Base-by-base conservation (phyloP, 1,140 invertebrate species). In the Anastrepha ludens region DNA sequence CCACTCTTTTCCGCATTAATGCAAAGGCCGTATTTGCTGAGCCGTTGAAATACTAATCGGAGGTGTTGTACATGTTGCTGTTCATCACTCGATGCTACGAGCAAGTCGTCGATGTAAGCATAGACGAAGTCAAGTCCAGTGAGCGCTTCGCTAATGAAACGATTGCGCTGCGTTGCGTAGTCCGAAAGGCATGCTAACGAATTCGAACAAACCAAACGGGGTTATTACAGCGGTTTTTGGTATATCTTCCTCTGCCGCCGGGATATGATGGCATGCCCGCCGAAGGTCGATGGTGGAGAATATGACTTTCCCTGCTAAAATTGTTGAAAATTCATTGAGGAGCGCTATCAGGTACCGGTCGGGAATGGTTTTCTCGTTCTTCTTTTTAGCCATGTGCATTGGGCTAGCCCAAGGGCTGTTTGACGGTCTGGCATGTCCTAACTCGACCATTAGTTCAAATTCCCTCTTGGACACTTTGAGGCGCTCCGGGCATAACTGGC, bases 141-240 rank as follows among this genome's bases (percentile, higher is more conserved):
- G 6, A 94, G 88, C 3, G 94, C 90, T 29, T 93, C 86, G 88
- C 94, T 92, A 87, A 95, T 94, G 41, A 94, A 93, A 95, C 0
- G 91, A 92, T 88, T 93, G 91, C 0, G 90, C 90, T 8, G 91
- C 91, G 78, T 93, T 93, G 5, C 89, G 29, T n/a, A 94, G 86
- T 5, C 93, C 91, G 88, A 94, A 93, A 9, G 88, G 81, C 87
- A 90, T 90, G 8, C 55, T 59, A 1, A 65, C 44, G 29, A 89
- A 90, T 88, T 92, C 90, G 8, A 88, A 89, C 20, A 90, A 86
- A 90, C 93, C 59, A 70, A 93, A 93, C 3, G 92, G 90, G 41
- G 92, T 93, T 2, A 88, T 91, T 2, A 94, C 88, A 0, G 93
- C 91, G 8, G 92, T 94, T 88, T 94, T 94, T 9, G 85, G 89